Conservation (phyloP, 2,888 invertebrate species). For the Eucriotettix oculatus region DNA sequence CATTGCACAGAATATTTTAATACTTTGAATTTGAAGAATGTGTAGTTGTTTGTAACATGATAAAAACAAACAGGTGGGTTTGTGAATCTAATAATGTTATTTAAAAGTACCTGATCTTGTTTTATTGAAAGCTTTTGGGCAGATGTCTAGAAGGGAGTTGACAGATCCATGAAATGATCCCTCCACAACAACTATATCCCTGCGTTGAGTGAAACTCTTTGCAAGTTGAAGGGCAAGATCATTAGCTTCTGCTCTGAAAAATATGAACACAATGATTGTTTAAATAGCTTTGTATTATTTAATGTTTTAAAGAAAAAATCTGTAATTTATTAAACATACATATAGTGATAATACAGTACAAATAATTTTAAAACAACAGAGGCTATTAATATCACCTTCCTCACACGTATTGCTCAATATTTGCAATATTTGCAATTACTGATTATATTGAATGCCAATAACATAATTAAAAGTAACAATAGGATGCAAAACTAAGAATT, state of each 20-base stretch:
- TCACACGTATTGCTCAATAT: too few species aligned
- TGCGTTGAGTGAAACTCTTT: conserved; percentile 31
- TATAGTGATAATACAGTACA: not conserved
- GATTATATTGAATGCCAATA: too few species aligned
- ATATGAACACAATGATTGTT: conserved; percentile 12
- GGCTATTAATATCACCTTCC: too few species aligned
- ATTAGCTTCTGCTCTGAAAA: conserved; percentile 41
- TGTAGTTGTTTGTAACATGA: too few species aligned
- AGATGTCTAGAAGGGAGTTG: conserved; percentile 23
- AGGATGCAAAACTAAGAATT: too few species aligned
- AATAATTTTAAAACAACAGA: too few species aligned
- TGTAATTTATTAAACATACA: not conserved
- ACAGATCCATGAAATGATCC: conserved; percentile 39
- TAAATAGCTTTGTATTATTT: not conserved
- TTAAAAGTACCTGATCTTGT: conserved; percentile 7
- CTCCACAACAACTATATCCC: conserved; percentile 26
- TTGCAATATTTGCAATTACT: too few species aligned
- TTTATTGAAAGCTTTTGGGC: conserved; percentile 15
- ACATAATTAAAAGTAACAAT: too few species aligned
- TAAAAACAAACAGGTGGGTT: too few species aligned
- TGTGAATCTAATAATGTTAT: too few species aligned
- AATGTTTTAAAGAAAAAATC: not conserved
- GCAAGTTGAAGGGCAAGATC: conserved; percentile 38
- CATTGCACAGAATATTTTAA: too few species aligned
- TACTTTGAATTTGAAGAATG: too few species aligned